phyloP scores from a whole-genome alignment of 2,113 vertebrate genomes.

The Ameiurus melas region DNA sequence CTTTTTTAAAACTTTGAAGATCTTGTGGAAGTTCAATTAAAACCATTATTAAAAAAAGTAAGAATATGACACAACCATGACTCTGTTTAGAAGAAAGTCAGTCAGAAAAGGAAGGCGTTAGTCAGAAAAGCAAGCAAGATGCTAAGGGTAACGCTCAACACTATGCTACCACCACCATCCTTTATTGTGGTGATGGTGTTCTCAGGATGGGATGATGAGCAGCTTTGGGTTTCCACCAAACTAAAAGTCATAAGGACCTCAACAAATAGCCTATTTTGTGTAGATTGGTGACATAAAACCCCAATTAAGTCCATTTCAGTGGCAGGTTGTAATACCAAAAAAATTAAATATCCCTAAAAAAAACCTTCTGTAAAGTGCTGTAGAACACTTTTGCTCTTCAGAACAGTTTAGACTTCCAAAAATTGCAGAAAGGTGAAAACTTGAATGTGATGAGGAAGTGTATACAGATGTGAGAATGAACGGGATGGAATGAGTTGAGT shows the following conservation, averaged over 20 bases:
- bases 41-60: not conserved
- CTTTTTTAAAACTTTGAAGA: not conserved
- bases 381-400: not conserved
- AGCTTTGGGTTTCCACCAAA: not conserved
- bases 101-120: not conserved
- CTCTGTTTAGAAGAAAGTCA: not conserved
- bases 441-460: not conserved
- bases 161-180: not conserved
- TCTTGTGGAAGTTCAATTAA: not conserved
- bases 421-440: constrained; percentile 1
- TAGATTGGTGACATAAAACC: not conserved
- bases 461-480: not conserved
- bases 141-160: not conserved
- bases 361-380: not conserved
- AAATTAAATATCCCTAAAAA: too few relatives aligned
- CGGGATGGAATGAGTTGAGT: not conserved
- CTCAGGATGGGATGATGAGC: not conserved
- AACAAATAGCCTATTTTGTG: not conserved
- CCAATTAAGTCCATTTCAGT: not conserved
- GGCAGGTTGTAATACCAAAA: not conserved
- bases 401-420: not conserved
- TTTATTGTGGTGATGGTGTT: not conserved
- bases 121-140: not conserved
- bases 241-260: too few relatives aligned
- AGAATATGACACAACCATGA: not conserved